Conservation (phyloP, 2,888 invertebrate species). For the Euplagia quadripunctaria region DNA sequence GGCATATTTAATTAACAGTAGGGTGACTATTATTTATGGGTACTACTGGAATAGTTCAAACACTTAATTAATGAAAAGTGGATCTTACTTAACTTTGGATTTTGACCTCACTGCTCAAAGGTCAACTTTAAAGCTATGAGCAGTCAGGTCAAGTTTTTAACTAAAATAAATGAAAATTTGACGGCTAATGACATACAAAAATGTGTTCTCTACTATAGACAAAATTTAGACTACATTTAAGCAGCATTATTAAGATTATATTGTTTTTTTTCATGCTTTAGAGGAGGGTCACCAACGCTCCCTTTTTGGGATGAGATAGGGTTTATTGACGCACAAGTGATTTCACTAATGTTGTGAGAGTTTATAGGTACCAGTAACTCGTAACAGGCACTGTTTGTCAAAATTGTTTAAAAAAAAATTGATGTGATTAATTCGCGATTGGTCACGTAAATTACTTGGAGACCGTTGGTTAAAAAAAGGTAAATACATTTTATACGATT, state of each 20-base stretch:
- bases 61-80: not conserved
- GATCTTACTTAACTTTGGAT: not conserved
- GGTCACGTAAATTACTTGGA: not conserved
- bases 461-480: not conserved
- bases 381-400: too few relatives aligned
- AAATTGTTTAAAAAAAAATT: not conserved
- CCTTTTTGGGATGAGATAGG: not conserved
- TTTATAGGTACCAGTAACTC: not conserved
- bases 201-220: not conserved
- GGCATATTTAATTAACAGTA: conserved; percentile 71
- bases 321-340: not conserved
- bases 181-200: not conserved
- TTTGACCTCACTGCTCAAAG: not conserved
- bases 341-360: not conserved
- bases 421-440: not conserved
- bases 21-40: conserved; percentile 23
- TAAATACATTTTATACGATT: not conserved
- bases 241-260: not conserved
- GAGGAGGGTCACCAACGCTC: not conserved
- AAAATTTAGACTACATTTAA: not conserved
- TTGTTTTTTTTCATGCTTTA: not conserved
- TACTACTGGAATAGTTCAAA: not conserved
- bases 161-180: not conserved
- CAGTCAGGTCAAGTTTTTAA: not conserved
- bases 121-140: not conserved